Evolutionary conservation across 2,797 vertebrate species (phyloP).

Genomic region (Cuculus canorus): DNA sequence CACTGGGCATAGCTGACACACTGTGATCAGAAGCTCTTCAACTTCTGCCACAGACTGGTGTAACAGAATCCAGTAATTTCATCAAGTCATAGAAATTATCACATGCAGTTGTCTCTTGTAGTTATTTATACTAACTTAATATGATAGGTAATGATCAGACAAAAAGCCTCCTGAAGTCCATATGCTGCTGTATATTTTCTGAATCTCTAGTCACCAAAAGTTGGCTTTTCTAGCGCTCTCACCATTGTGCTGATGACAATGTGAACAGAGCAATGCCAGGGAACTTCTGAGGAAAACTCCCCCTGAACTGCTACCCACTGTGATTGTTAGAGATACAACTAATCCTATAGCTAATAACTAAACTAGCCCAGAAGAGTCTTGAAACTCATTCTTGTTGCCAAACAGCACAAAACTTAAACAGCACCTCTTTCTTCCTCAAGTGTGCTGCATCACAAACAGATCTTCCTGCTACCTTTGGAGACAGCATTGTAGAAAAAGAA

Average conservation of each 20-base stretch:
- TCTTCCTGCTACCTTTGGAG: background rate
- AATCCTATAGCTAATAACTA: background rate
- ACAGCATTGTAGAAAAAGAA: background rate
- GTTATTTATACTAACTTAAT: background rate
- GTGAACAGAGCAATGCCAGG: background rate
- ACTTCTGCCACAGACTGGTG: background rate
- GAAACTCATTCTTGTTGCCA: background rate
- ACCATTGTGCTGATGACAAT: background rate
- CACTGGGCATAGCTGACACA: background rate
- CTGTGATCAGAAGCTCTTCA: background rate
- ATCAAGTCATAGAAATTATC: background rate
- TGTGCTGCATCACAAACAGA: background rate
- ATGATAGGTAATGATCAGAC: background rate
- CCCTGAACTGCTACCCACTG: background rate
- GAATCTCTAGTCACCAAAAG: rapidly evolving
- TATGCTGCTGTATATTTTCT: background rate
- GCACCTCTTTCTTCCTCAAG: background rate
- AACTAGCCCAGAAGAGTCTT: background rate
- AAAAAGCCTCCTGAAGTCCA: background rate
- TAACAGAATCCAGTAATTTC: background rate
- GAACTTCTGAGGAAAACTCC: background rate
- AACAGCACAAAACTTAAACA: background rate
- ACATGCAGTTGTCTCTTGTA: background rate
- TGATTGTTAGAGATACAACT: background rate
- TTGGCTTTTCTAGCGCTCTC: background rate